Evolutionary conservation across 2,888 invertebrate genomes (phyloP).

Genomic region (Invenusta paracnida): DNA sequence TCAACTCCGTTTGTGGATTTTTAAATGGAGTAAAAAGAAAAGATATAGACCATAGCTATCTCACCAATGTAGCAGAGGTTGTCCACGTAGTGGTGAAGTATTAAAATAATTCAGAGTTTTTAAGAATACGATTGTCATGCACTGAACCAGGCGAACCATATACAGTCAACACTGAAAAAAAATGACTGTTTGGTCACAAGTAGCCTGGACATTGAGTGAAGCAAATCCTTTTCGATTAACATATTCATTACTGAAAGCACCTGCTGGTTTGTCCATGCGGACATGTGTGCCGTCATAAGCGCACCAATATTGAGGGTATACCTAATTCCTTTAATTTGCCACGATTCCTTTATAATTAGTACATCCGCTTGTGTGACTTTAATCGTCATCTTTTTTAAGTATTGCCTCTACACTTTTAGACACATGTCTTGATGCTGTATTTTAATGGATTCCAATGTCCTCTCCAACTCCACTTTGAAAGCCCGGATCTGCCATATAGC

Average conservation of each 20-base stretch:
- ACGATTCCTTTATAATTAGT: slow-evolving; percentile 16
- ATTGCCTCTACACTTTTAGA: not conserved
- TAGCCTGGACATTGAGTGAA: too few relatives aligned
- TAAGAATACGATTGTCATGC: not conserved
- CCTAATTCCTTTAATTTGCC: slow-evolving; percentile 5
- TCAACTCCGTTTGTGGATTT: not conserved
- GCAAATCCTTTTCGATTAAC: too few relatives aligned
- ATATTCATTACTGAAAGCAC: too few relatives aligned
- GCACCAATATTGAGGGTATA: not conserved
- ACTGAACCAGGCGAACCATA: too few relatives aligned
- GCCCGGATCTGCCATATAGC: not conserved
- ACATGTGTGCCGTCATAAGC: slow-evolving; percentile 9
- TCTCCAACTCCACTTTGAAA: slow-evolving; percentile 21
- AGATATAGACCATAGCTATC: too few relatives aligned
- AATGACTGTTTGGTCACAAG: too few relatives aligned
- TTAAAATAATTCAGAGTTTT: not conserved
- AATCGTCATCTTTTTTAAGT: not conserved
- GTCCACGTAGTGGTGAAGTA: not conserved
- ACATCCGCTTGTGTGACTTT: not conserved
- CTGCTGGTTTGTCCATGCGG: not conserved
- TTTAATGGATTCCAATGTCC: slow-evolving; percentile 17
- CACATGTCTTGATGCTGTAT: not conserved
- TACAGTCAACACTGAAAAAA: too few relatives aligned
- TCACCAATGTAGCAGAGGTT: not conserved
- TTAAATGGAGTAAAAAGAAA: not conserved